phyloP scores from a whole-genome alignment of 2,888 invertebrate species.

The Cryptocheilus praepositus region DNA sequence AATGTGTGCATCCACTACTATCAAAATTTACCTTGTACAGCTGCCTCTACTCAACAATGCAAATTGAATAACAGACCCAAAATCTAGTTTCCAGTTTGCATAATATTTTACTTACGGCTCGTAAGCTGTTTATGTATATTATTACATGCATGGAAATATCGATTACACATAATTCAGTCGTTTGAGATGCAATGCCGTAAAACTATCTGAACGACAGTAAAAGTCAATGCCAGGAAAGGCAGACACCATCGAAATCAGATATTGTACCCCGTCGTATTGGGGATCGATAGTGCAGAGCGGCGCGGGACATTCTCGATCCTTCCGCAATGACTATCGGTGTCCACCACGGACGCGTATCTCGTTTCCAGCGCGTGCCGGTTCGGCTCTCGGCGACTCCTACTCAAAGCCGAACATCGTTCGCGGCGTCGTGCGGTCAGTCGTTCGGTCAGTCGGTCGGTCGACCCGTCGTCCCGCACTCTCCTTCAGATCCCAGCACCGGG shows the following conservation, averaged over 20 bases:
- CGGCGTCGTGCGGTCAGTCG: slow-evolving; percentile 8
- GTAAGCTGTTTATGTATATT: too few relatives aligned
- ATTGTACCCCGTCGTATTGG: background rate
- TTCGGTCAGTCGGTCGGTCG: slow-evolving; percentile 5
- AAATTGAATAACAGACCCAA: too few relatives aligned
- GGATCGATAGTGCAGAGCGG: background rate
- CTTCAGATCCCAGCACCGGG: background rate
- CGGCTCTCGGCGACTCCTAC: slow-evolving; percentile 9
- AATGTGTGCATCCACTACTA: too few relatives aligned
- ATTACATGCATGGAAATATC: too few relatives aligned
- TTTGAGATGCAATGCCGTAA: background rate
- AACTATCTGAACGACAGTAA: too few relatives aligned
- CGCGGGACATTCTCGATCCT: slow-evolving; percentile 21
- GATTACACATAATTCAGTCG: background rate
- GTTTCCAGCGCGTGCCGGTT: slow-evolving; percentile 31
- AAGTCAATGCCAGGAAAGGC: too few relatives aligned
- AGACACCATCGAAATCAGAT: background rate
- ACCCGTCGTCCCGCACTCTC: slow-evolving; percentile 3
- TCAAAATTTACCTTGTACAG: too few relatives aligned
- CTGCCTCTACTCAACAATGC: too few relatives aligned
- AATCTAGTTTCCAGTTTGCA: too few relatives aligned
- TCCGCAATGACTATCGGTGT: slow-evolving; percentile 14
- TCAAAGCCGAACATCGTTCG: slow-evolving; percentile 1
- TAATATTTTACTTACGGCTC: too few relatives aligned
- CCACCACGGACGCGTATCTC: slow-evolving; percentile 5